Percentiles rank a stretch among this genome's conserved stretches.
These are phyloP conservation scores for Bambusicola thoracicus DNA, from an alignment of 2,113 vertebrate species.

Conservation along the genomic window DNA sequence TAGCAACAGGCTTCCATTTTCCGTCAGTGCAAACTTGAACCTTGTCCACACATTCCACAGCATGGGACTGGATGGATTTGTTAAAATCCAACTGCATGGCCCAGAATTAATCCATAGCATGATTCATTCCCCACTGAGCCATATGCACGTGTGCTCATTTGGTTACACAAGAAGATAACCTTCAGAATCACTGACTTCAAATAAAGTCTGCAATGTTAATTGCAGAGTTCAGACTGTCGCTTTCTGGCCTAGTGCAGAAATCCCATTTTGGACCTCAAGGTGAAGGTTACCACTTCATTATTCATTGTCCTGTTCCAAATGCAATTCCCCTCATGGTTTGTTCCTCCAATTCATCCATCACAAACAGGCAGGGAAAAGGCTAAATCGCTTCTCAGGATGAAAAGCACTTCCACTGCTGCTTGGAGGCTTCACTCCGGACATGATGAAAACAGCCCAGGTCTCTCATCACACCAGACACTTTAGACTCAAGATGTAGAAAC, in stretches of 20 bases:
- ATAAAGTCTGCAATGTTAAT: constrained; percentile 46
- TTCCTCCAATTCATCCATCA: neutral
- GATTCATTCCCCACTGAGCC: constrained; percentile 1
- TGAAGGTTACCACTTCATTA: constrained; percentile 63
- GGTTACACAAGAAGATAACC: constrained; percentile 44
- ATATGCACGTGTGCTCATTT: neutral
- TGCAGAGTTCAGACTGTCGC: neutral
- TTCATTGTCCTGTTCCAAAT: neutral
- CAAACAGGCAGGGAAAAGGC: neutral
- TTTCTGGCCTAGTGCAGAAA: neutral
- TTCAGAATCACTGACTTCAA: constrained; percentile 55
- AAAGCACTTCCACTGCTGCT: neutral
- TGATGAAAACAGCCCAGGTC: neutral
- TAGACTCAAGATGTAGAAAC: neutral
- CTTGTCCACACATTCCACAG: constrained; percentile 42
- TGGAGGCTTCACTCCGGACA: neutral
- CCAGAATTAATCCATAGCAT: neutral
- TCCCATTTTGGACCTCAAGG: constrained; percentile 41
- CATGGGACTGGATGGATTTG: constrained; percentile 47
- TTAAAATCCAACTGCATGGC: constrained; percentile 31
- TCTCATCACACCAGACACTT: neutral
- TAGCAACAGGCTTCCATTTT: constrained; percentile 46
- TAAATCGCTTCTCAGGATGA: neutral
- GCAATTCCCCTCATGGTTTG: neutral
- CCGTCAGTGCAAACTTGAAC: constrained; percentile 60